A percentile compares a stretch with the other conserved stretches of the same genome.
phyloP scores from a whole-genome alignment of 1,140 invertebrate species.

The Hycleus phaleratus region DNA sequence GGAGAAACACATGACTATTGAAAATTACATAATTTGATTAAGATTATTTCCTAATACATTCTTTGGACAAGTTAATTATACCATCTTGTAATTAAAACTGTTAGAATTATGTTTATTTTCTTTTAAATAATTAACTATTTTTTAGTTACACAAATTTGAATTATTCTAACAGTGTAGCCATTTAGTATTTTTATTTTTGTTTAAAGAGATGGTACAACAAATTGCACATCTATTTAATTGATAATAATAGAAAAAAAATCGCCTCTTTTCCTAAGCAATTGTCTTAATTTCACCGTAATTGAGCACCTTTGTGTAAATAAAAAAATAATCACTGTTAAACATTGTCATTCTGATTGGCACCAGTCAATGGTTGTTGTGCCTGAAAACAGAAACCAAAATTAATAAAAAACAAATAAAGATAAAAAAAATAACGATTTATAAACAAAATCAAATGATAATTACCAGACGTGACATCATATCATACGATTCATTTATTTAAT shows the following conservation, averaged over 20 bases:
- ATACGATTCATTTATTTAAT: not conserved
- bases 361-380: slow-evolving; percentile 66
- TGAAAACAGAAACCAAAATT: slow-evolving; percentile 40
- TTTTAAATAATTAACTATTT: slow-evolving; percentile 4
- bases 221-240: slow-evolving; percentile 7
- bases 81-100: slow-evolving; percentile 5
- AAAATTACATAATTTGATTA: slow-evolving; percentile 10
- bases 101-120: not conserved
- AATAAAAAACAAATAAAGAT: not conserved
- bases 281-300: slow-evolving; percentile 18
- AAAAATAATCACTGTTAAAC: slow-evolving; percentile 38
- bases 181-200: slow-evolving; percentile 5
- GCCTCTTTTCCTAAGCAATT: not conserved
- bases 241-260: not conserved
- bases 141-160: slow-evolving; percentile 1
- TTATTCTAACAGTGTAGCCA: slow-evolving; percentile 8
- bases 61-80: slow-evolving; percentile 18
- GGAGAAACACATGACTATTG: slow-evolving; percentile 4
- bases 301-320: slow-evolving; percentile 18
- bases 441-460: too few species aligned
- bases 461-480: too few species aligned
- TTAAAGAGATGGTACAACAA: slow-evolving; percentile 7
- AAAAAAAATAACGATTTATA: not conserved
- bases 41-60: slow-evolving; percentile 13
- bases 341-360: slow-evolving; percentile 62